Evolutionary conservation across 2,797 vertebrate species (phyloP), one percentile per base, ranked within the genome.

Genomic region (Phrynocephalus vlangalii): DNA sequence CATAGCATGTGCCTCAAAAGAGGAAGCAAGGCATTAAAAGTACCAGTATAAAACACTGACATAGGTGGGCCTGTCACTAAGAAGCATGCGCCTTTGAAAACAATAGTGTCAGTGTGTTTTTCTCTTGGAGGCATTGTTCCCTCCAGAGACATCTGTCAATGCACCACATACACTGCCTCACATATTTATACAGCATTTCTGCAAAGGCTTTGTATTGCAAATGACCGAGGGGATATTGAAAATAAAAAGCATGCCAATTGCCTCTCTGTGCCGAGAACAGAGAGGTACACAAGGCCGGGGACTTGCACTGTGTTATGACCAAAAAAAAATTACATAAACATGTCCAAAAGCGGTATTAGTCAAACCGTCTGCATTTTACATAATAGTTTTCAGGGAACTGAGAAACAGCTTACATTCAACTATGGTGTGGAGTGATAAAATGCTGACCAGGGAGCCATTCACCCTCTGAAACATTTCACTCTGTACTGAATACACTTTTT

Each of bases 221-320:
- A 50, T 52, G 15, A 48, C 76, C 72, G 28, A 84, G 28, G 18
- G 68, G 20, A n/a, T n/a, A 50, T 38, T 73, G 68, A 50, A 66
- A 78, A 72, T 26, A 30, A 66, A 28, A 79, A n/a, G 18, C n/a
- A 52, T 24, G 16, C 18, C 52, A 79, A 73, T 66, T 68, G 22
- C 79, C 72, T 82, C n/a, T 86, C 33, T 72, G 81, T 71, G 88
- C 22, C 85, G 68, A 67, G 68, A 81, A 85, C 56, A 80, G 78
- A 56, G 63, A 80, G 30, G 20, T 73, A 72, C 33, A 82, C 16
- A 85, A 89, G 70, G 44, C 77, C 30, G 56, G 80, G 44, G 68
- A 89, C 24, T 56, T 72, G 8, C 4, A 24, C 38, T 52, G 68
- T 2, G 50, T 56, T 75, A 80, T 84, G 20, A n/a, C n/a, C n/a